Conservation (phyloP, 2,113 vertebrate genomes). For the Xenopus tropicalis region UCB_Xtro_10.0 CM004449.2:100569501-100570000, state of each 20-base stretch:
- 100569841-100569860: not conserved
- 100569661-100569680: constrained; percentile 37
- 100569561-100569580: constrained; percentile 49
- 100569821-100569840: accelerated
- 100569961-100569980: not conserved
- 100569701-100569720: constrained; percentile 34
- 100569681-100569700: not conserved
- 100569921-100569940: constrained; percentile 16
- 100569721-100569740: not conserved
- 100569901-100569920: not conserved
- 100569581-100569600: constrained; percentile 50
- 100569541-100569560: constrained; percentile 50
- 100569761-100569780: not conserved
- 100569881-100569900: not conserved
- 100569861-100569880: not conserved
- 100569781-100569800: not conserved
- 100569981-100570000: not conserved
- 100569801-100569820: not conserved
- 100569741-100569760: constrained; percentile 4
- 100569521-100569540: constrained; percentile 56
- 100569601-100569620: constrained; percentile 49
- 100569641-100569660: constrained; percentile 53
- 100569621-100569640: constrained; percentile 51
- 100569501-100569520: constrained; percentile 54
- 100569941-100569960: constrained; percentile 1